A percentile compares a stretch with the other conserved stretches of the same genome.
Conservation (phyloP, 92 coral and sea anemone genomes). For the Epizoanthus scotinus region DNA sequence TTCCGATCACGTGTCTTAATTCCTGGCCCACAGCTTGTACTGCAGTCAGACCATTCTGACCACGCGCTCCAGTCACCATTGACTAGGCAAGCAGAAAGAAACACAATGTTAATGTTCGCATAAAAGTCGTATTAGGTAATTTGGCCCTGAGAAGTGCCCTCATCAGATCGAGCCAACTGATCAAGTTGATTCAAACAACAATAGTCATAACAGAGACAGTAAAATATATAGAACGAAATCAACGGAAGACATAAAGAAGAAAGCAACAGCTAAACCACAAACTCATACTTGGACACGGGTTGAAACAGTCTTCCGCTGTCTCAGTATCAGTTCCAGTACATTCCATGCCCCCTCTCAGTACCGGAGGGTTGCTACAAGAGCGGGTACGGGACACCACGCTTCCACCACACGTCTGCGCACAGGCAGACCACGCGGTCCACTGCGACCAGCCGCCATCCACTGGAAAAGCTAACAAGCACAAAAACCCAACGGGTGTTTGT, state of each 20-base stretch:
- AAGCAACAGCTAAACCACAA: too few species aligned
- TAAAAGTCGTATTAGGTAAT: too few species aligned
- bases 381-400: conserved; percentile 65
- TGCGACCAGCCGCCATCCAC: conserved; percentile 79
- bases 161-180: too few species aligned
- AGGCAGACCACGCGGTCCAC: conserved; percentile 78
- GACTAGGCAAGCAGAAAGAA: conserved; percentile 29
- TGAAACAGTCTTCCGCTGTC: conserved; percentile 64
- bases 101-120: too few species aligned
- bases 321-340: conserved; percentile 72
- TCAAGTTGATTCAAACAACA: too few species aligned
- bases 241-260: too few species aligned
- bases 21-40: conserved; percentile 65
- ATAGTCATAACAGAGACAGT: too few species aligned
- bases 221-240: too few species aligned
- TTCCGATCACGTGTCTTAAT: conserved; percentile 55
- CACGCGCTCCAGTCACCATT: conserved; percentile 60
- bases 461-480: conserved; percentile 56
- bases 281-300: conserved; percentile 72
- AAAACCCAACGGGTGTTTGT: not conserved
- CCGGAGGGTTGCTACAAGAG: conserved; percentile 66
- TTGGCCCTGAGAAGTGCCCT: too few species aligned
- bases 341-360: conserved; percentile 69
- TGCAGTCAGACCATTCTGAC: conserved; percentile 61
- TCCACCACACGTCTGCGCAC: conserved; percentile 81